phyloP scores from a whole-genome alignment of 2,888 invertebrate genomes.

The Ophion costatus region DNA sequence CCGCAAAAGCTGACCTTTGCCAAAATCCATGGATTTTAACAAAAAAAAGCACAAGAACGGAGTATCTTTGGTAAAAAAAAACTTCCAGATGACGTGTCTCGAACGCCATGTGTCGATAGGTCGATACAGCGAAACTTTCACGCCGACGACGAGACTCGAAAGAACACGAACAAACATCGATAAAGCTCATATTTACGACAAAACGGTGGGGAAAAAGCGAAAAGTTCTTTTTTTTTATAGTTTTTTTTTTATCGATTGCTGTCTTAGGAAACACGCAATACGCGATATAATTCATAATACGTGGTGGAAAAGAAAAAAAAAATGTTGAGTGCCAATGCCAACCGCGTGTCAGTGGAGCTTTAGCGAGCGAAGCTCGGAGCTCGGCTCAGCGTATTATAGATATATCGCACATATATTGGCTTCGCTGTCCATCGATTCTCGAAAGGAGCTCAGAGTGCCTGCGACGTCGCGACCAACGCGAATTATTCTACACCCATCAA shows the following conservation, averaged over 20 bases:
- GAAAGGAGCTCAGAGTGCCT: constrained; percentile 49
- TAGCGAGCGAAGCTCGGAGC: constrained; percentile 30
- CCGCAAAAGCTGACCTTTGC: too few relatives aligned
- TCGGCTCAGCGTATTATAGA: constrained; percentile 33
- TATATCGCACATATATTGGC: constrained; percentile 38
- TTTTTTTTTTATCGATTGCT: constrained; percentile 44
- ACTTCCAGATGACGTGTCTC: background rate
- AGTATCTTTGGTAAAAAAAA: background rate
- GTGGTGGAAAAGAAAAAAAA: constrained; percentile 30
- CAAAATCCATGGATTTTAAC: too few relatives aligned
- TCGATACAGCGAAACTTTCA: background rate
- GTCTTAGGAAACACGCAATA: constrained; percentile 48
- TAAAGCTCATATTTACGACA: background rate
- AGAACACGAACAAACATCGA: background rate
- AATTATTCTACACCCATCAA: constrained; percentile 44
- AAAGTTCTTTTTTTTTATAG: background rate
- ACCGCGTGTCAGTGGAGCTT: constrained; percentile 57
- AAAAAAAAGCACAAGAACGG: too few relatives aligned
- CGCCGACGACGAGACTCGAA: background rate
- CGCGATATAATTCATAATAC: constrained; percentile 38
- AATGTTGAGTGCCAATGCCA: constrained; percentile 55
- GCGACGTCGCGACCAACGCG: constrained; percentile 57
- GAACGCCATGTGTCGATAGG: background rate
- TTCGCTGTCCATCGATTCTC: constrained; percentile 58
- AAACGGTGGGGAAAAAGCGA: background rate